Conservation (phyloP, 37 sponge, comb jelly and placozoan species). For the Haliclona indistincta region DNA sequence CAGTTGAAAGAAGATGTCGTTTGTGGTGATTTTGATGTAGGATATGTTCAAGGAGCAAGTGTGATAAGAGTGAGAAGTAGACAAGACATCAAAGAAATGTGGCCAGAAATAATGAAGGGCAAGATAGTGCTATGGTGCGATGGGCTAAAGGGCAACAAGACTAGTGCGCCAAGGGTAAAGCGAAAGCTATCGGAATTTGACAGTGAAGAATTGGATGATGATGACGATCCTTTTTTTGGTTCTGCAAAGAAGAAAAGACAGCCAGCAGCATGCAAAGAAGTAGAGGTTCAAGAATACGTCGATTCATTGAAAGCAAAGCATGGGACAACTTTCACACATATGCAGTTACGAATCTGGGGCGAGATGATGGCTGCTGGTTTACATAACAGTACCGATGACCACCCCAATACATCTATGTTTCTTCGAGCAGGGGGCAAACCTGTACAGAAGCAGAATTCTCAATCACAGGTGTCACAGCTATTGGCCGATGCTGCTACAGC, state of each 20-base stretch:
- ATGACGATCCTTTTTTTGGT: background rate
- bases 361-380: constrained; percentile 6
- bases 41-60: constrained; percentile 17
- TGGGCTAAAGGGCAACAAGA: constrained; percentile 5
- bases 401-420: constrained; percentile 7
- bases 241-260: background rate
- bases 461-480: background rate
- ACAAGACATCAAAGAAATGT: constrained; percentile 18
- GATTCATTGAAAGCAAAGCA: constrained; percentile 4
- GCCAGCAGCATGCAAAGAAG: background rate
- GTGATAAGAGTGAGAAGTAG: constrained; percentile 15
- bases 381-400: background rate
- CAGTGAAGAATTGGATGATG: background rate
- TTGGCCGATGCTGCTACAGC: constrained; percentile 9
- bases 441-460: background rate
- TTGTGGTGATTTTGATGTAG: constrained; percentile 25
- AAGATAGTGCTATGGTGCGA: constrained; percentile 22
- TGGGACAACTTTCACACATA: constrained; percentile 1
- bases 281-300: constrained; percentile 6
- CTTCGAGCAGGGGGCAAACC: background rate
- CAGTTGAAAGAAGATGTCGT: constrained; percentile 11
- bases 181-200: background rate
- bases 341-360: constrained; percentile 23
- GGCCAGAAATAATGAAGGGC: background rate
- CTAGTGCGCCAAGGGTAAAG: background rate